Evolutionary conservation across 2,797 vertebrate species (phyloP).

Genomic region (Peromyscus nudipes): DNA sequence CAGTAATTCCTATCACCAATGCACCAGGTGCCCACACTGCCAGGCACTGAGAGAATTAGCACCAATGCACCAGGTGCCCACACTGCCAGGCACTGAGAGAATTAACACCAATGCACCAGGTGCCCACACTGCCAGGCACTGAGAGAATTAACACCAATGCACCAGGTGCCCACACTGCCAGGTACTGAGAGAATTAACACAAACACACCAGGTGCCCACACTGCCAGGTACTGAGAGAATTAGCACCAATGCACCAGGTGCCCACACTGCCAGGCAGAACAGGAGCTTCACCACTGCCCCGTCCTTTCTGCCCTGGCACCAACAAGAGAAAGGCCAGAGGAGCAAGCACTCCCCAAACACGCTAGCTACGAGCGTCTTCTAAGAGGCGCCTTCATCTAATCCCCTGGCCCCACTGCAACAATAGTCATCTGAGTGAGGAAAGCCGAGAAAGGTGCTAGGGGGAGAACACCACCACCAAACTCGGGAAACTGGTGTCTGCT

Average conservation of each 20-base stretch:
- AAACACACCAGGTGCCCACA: not conserved
- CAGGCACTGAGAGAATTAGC: not conserved
- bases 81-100: not conserved
- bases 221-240: not conserved
- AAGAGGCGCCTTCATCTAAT: not conserved
- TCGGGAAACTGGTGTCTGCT: not conserved
- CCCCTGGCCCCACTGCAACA: not conserved
- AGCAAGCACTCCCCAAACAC: not conserved
- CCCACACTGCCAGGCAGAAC: not conserved
- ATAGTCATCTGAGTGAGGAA: not conserved
- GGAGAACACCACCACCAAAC: not conserved
- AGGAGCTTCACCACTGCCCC: not conserved
- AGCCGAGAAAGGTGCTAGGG: not conserved
- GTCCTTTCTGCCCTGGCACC: not conserved
- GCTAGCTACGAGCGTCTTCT: not conserved
- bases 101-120: not conserved
- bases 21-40: not conserved
- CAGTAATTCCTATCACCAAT: not conserved
- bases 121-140: not conserved
- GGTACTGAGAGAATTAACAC: not conserved
- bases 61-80: not conserved
- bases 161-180: too few relatives aligned
- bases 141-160: not conserved
- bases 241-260: not conserved
- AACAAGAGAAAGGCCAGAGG: not conserved